Base-by-base conservation (phyloP, 2,888 invertebrate species). In the Siphlonurus alternatus region DNA sequence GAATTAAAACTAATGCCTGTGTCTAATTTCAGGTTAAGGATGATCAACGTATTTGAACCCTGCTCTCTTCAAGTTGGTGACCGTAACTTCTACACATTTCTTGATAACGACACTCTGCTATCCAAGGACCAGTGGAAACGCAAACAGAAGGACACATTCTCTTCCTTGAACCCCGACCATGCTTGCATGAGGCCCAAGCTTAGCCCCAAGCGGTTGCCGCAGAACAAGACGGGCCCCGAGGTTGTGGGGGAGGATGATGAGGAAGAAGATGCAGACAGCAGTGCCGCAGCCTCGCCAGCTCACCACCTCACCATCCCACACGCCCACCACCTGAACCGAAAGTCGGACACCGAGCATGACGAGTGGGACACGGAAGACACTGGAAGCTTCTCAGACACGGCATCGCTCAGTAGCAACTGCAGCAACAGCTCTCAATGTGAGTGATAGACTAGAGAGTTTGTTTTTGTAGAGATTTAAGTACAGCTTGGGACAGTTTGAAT, bases 51-150 rank as follows among this genome's bases (percentile, higher is more conserved):
- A 65, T 91, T 92, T 71, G 89, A 90, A 74, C 87, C 91, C 56
- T 89, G 89, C 74, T 90, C 89, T 69, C 80, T 93, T 69, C 93
- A 95, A 79, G 86, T 95, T 59, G 90, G 92, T 64, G 94, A 95
- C 76, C 83, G 92, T 67, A 89, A 88, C 75, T 88, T 88, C 75
- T 85, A 95, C 72, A 85, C 85, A 65, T 82, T 93, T 69, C 83
- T 84, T 66, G 81, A 86, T 10, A 82, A 83, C 69, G 94, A 95
- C 78, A 80, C 81, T 51, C 81, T 90, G 66, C 74, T 89, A 64
- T 87, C 85, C 68, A 86, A 87, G 72, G 85, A 86, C 67, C 86
- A 87, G 68, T 94, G 93, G 93, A 81, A 77, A 53, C 76, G 74
- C 61, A 73, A 72, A 53, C 76, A 76, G 63, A 73, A 73, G 67